phyloP scores from a whole-genome alignment of 2,797 vertebrate species.

The Apogon talboti region DNA sequence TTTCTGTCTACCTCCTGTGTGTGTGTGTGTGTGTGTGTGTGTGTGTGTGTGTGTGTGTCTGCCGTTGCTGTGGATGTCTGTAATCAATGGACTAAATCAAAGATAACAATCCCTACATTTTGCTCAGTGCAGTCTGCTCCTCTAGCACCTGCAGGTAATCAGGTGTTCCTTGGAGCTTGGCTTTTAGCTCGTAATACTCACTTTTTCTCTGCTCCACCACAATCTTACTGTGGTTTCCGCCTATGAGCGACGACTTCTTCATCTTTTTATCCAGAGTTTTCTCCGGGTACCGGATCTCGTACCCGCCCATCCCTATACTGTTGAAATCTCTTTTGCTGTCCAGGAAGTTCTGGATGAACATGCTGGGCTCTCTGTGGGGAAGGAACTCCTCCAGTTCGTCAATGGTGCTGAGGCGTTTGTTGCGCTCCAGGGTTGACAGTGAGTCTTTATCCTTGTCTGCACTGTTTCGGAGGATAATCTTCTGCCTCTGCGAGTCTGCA shows the following conservation, averaged over 20 bases:
- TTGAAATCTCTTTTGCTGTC: constrained; percentile 97
- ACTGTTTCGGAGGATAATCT: constrained; percentile 90
- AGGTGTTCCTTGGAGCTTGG: constrained; percentile 96
- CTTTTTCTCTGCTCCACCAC: constrained; percentile 97
- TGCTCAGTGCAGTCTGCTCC: constrained; percentile 98
- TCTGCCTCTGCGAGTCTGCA: constrained; percentile 92
- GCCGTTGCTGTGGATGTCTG: constrained; percentile 11
- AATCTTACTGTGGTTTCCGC: constrained; percentile 98
- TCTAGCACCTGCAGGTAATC: constrained; percentile 99
- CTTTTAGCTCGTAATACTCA: constrained; percentile 98
- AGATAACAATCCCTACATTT: constrained; percentile 89
- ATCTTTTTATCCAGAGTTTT: constrained; percentile 95
- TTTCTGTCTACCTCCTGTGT: constrained; percentile 55
- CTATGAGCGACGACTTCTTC: constrained; percentile 95
- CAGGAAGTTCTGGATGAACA: constrained; percentile 97
- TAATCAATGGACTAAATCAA: constrained; percentile 63
- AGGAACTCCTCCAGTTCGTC: constrained; percentile 98
- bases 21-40: constrained; percentile 46
- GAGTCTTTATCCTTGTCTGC: constrained; percentile 94
- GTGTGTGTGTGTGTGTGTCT: constrained; percentile 32
- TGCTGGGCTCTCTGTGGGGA: constrained; percentile 93
- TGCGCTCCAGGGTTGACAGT: constrained; percentile 89
- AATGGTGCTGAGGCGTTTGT: constrained; percentile 98
- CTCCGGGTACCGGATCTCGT: constrained; percentile 97
- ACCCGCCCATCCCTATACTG: constrained; percentile 97